A percentile compares a stretch with the other conserved stretches of the same genome.
These are phyloP conservation scores for Bovichtus variegatus DNA, from an alignment of 2,797 vertebrate species.

Conservation along the genomic window DNA sequence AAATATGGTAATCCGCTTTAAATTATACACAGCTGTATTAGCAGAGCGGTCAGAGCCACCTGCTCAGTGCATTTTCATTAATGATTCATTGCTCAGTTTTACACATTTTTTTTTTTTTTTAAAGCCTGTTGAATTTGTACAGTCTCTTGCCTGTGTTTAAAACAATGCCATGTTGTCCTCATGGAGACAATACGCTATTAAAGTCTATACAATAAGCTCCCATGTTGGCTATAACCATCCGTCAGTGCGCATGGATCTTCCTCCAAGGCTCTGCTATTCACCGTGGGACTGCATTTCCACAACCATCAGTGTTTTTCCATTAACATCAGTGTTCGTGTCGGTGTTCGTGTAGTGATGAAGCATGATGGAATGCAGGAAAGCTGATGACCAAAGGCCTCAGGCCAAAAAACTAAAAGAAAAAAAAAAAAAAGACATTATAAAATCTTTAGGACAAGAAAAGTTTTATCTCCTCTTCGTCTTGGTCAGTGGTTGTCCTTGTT, in stretches of 20 bases:
- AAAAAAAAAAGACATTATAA: conserved; percentile 43
- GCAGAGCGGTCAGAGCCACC: conserved; percentile 40
- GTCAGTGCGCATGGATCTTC: conserved; percentile 35
- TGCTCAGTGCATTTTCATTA: conserved; percentile 52
- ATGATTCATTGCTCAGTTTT: conserved; percentile 50
- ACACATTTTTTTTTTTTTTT: conserved; percentile 46
- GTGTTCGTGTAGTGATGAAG: conserved; percentile 46
- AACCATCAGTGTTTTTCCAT: no score
- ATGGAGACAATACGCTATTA: conserved; percentile 45
- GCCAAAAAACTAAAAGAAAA: conserved; percentile 28
- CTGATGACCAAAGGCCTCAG: conserved; percentile 50
- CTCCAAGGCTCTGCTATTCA: conserved; percentile 25
- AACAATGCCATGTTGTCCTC: conserved; percentile 49
- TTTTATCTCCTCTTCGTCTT: conserved; percentile 27
- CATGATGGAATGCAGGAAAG: conserved; percentile 53
- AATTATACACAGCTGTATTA: conserved; percentile 61
- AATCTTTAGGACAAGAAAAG: conserved; percentile 55
- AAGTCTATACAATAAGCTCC: conserved; percentile 41
- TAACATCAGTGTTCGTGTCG: no score
- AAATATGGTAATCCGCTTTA: conserved; percentile 59
- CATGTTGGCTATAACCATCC: conserved; percentile 45
- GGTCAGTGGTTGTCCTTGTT: conserved; percentile 39
- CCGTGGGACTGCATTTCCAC: conserved; percentile 24
- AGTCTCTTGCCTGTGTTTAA: conserved; percentile 18
- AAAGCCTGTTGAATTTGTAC: conserved; percentile 60